phyloP scores from a whole-genome alignment of 1,140 invertebrate species.

The Papilio dardanus region DNA sequence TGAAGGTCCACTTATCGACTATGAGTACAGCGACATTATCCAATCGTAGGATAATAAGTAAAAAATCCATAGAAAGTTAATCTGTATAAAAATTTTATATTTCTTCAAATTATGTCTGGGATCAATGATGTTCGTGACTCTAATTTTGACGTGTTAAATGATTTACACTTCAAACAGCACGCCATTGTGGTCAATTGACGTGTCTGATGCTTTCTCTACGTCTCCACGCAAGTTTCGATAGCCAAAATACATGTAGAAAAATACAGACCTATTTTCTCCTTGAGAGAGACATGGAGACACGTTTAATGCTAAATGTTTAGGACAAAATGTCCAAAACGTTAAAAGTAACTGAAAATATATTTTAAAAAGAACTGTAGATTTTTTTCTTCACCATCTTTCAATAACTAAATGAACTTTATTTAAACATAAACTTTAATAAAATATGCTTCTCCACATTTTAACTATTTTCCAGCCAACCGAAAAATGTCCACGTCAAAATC shows the following conservation, averaged over 20 bases:
- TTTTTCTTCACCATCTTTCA: too few species aligned
- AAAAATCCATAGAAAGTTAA: background rate
- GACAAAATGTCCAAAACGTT: too few species aligned
- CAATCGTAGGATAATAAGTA: background rate
- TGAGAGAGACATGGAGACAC: background rate
- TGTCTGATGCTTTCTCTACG: slow-evolving; percentile 5
- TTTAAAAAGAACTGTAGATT: too few species aligned
- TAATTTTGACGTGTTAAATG: slow-evolving; percentile 18
- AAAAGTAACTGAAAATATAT: too few species aligned
- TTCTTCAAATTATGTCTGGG: background rate
- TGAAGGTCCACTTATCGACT: too few species aligned
- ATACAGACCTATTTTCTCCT: background rate
- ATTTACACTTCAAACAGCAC: slow-evolving; percentile 15
- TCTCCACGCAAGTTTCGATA: background rate
- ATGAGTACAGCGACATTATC: too few species aligned
- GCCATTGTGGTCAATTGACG: slow-evolving; percentile 11
- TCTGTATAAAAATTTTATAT: background rate
- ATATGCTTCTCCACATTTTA: background rate
- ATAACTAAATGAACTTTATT: background rate
- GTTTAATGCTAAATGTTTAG: too few species aligned
- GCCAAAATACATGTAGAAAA: background rate
- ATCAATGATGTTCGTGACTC: slow-evolving; percentile 1
- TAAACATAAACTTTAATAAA: background rate
- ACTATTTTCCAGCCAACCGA: background rate
- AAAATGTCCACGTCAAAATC: background rate